Conservation (phyloP, 2,113 vertebrate species). For the Vidua macroura region DNA sequence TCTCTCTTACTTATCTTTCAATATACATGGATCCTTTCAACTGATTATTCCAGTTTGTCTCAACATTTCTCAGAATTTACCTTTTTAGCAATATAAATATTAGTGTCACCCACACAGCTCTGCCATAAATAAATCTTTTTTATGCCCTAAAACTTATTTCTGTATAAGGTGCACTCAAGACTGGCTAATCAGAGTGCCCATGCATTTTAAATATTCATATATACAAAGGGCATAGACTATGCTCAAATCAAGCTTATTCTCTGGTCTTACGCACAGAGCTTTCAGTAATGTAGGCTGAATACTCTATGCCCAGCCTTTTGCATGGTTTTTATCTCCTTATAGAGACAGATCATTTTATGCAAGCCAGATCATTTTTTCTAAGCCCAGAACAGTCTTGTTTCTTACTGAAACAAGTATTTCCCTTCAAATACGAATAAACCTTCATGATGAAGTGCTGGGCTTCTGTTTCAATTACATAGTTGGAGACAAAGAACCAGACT, state of each 20-base stretch:
- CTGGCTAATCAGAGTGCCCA: background rate
- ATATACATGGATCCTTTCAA: background rate
- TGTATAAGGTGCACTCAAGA: background rate
- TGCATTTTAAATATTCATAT: background rate
- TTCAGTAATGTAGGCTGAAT: background rate
- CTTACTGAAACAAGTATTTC: background rate
- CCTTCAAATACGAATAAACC: background rate
- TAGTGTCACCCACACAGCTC: background rate
- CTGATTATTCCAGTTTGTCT: background rate
- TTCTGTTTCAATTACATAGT: background rate
- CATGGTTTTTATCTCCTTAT: background rate
- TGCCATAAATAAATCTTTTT: background rate
- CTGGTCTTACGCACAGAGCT: background rate
- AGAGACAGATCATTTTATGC: background rate
- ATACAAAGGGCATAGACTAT: background rate
- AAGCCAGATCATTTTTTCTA: background rate
- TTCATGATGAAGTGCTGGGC: background rate
- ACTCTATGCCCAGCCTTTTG: background rate
- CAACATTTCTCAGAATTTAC: rapidly evolving
- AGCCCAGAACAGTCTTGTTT: background rate
- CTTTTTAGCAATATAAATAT: background rate
- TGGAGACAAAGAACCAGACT: background rate
- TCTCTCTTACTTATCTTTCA: background rate
- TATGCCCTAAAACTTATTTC: background rate
- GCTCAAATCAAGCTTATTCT: background rate